Conservation (phyloP, 2,797 vertebrate genomes). For the Podarcis siculus region DNA sequence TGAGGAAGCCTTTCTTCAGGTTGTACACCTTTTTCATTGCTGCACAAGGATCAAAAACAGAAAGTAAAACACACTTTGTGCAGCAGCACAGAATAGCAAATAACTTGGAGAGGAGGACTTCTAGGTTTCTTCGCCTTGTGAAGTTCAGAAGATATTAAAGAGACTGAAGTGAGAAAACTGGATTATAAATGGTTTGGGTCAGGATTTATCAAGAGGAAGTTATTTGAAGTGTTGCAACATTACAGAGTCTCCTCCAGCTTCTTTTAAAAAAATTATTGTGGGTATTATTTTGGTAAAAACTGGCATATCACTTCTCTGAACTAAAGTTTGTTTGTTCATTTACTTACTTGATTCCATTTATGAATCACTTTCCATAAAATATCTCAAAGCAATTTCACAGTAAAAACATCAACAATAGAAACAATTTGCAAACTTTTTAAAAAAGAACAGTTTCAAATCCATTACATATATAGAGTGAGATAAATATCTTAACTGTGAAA, state of each 20-base stretch:
- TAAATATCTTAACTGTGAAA: too few relatives aligned
- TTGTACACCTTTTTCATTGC: slow-evolving; percentile 33
- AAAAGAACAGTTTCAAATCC: too few relatives aligned
- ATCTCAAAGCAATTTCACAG: too few relatives aligned
- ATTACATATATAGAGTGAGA: too few relatives aligned
- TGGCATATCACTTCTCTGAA: slow-evolving; percentile 34
- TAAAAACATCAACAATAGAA: neutral
- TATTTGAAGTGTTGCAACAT: slow-evolving; percentile 56
- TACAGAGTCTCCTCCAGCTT: slow-evolving; percentile 28
- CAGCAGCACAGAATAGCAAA: slow-evolving; percentile 53
- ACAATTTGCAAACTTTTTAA: neutral
- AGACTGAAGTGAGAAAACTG: slow-evolving; percentile 50
- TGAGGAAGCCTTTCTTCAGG: slow-evolving; percentile 49
- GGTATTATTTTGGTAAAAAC: slow-evolving; percentile 40
- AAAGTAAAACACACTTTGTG: slow-evolving; percentile 53
- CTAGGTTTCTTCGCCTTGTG: slow-evolving; percentile 51
- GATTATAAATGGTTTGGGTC: slow-evolving; percentile 49
- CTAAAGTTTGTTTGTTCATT: neutral
- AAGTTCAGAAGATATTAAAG: slow-evolving; percentile 51
- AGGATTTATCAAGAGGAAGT: slow-evolving; percentile 35
- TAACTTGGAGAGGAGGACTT: slow-evolving; percentile 63
- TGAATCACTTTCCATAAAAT: too few relatives aligned
- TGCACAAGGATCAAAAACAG: slow-evolving; percentile 40
- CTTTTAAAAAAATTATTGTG: neutral
- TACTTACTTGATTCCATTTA: too few relatives aligned